Evolutionary conservation across 2,888 invertebrate genomes (phyloP), one percentile per base, ranked within the genome.

Genomic region (Cephonodes hylas): DNA sequence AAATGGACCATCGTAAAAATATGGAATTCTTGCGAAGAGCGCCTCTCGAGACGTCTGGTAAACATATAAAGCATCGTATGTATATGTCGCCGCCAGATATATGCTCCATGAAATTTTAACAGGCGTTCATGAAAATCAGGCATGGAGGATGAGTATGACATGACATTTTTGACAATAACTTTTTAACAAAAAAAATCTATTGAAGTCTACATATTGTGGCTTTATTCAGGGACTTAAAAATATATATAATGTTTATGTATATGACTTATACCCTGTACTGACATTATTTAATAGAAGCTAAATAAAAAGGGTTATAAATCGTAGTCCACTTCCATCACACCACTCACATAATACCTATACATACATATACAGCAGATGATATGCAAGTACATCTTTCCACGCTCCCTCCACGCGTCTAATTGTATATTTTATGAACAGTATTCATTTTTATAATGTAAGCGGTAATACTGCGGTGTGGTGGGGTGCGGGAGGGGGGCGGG

Each of bases 1-100:
- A 46, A 53, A 53, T 31, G 53, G 53, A 31, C 53, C 53, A 53
- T 53, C 53, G 53, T 53, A 53, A 53, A 48, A 53, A 53, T 53
- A 31, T 31, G 18, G 18, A 18, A 53, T 53, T 53, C 53, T 53
- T 53, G 18, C 18, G 15, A 53, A 27, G 10, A 31, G n/a, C 25
- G 15, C 27, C 25, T 27, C 48, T 15, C 53, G 31, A 18, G 18
- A 53, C 27, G 15, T 18, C 31, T 31, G 27, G 31, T 31, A 53
- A 53, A 53, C 27, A 53, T 25, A 53, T 53, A 31, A 53, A 27
- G 31, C 18, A 7, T 44, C 20, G 18, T 44, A 44, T 44, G 20
- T 44, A 10, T 44, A 10, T 44, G 10, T 20, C 20, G 20, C 10
- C 8, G 3, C 18, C 10, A 20, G 10, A 7, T 44, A 34, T 20